A percentile compares a stretch with the other conserved stretches of the same genome.
Evolutionary conservation across 2,888 invertebrate species (phyloP).

Genomic region (Thyatira batis): DNA sequence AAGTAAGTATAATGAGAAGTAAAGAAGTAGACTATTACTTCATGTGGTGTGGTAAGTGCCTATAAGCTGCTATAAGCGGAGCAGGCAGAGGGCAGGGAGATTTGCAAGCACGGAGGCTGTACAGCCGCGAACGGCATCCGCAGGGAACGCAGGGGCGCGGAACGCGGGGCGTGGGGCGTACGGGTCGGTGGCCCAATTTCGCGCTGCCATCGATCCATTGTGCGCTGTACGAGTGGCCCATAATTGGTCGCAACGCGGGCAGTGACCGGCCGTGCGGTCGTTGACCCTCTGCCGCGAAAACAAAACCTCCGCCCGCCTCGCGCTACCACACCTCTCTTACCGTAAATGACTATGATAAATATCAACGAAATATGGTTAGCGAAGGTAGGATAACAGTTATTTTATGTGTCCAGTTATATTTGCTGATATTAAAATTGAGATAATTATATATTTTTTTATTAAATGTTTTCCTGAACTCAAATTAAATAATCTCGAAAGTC

Average conservation of each 20-base stretch:
- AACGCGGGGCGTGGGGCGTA: slow-evolving; percentile 45
- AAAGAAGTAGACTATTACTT: no score
- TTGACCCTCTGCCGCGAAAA: slow-evolving; percentile 75
- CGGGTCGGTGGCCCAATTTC: slow-evolving; percentile 76
- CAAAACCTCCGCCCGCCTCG: slow-evolving; percentile 67
- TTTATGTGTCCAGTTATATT: neutral
- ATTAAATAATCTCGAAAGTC: slow-evolving; percentile 55
- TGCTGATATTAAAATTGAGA: neutral
- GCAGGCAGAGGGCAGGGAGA: slow-evolving; percentile 5
- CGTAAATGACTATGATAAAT: slow-evolving; percentile 25
- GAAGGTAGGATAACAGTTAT: neutral
- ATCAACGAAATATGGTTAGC: slow-evolving; percentile 15
- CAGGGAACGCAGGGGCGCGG: slow-evolving; percentile 31
- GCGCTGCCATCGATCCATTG: slow-evolving; percentile 82
- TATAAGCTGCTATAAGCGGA: no score
- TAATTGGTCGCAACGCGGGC: slow-evolving; percentile 81
- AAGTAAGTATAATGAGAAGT: neutral
- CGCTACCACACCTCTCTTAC: slow-evolving; percentile 38
- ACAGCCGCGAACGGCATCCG: slow-evolving; percentile 26
- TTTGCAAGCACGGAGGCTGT: slow-evolving; percentile 35
- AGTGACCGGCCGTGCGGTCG: slow-evolving; percentile 78
- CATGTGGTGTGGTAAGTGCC: no score
- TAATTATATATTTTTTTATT: neutral
- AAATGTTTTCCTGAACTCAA: slow-evolving; percentile 12
- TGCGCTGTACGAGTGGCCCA: slow-evolving; percentile 82